phyloP scores from a whole-genome alignment of 2,797 vertebrate species.

The Mycteria americana region DNA sequence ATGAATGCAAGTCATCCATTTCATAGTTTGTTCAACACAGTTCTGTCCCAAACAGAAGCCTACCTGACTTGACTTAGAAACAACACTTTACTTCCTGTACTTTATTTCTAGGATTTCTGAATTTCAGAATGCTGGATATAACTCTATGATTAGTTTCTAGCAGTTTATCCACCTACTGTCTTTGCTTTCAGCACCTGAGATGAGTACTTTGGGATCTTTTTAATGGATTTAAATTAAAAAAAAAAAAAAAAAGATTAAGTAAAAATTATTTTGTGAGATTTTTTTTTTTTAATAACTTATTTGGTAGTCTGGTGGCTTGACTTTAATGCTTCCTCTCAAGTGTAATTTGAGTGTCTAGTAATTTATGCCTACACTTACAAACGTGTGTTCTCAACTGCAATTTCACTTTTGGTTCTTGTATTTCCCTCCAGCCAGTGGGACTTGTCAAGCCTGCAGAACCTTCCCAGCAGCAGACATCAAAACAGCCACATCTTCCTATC shows the following conservation, averaged over 20 bases:
- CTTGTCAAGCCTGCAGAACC: neutral
- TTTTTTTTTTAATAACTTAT: neutral
- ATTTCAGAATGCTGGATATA: neutral
- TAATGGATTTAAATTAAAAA: neutral
- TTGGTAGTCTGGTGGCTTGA: neutral
- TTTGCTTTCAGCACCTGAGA: neutral
- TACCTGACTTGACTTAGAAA: neutral
- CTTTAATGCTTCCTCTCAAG: neutral
- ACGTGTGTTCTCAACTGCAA: neutral
- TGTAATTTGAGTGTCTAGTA: neutral
- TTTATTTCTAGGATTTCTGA: neutral
- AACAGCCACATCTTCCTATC: neutral
- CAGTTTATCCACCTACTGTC: neutral
- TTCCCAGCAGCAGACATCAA: neutral
- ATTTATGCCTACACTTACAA: neutral
- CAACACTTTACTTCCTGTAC: neutral
- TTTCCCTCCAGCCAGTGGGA: neutral
- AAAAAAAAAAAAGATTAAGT: neutral
- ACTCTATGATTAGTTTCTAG: neutral
- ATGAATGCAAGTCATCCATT: rapidly evolving
- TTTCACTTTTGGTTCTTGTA: neutral
- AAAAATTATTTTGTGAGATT: neutral
- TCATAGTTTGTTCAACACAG: neutral
- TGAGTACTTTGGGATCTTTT: neutral
- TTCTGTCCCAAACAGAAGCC: neutral